Evolutionary conservation across 35 echinoderm and acorn worm species (phyloP).

Genomic region (Antedon bifida): DNA sequence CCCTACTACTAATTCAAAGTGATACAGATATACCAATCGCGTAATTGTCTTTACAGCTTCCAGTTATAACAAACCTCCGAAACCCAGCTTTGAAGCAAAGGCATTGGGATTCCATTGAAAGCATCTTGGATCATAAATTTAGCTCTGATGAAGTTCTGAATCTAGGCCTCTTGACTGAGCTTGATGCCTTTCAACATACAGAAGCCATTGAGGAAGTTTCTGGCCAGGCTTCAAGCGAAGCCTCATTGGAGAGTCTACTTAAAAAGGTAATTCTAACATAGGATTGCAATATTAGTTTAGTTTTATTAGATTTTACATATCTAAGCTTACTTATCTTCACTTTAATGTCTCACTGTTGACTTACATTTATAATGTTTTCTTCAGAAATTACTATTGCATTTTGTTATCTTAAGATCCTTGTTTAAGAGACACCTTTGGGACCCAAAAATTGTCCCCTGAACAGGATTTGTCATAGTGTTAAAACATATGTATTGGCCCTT

Average conservation of each 20-base stretch:
- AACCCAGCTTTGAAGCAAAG: constrained; percentile 83
- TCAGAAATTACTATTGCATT: no score
- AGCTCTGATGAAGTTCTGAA: constrained; percentile 61
- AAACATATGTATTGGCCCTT: no score
- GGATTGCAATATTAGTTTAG: neutral
- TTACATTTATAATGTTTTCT: no score
- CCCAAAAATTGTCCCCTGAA: no score
- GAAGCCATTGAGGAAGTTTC: constrained; percentile 91
- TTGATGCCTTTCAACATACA: constrained; percentile 75
- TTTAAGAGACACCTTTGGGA: no score
- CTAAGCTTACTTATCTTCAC: no score
- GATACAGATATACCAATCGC: no score
- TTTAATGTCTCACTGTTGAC: no score
- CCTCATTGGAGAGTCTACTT: constrained; percentile 72
- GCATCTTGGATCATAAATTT: constrained; percentile 62
- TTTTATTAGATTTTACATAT: no score
- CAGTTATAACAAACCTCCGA: constrained; percentile 82
- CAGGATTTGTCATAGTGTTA: no score
- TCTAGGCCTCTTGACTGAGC: constrained; percentile 60
- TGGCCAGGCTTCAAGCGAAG: constrained; percentile 86
- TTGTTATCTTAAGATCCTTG: no score
- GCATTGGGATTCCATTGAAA: constrained; percentile 91
- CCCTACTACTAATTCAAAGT: no score
- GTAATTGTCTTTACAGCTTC: constrained; percentile 67
- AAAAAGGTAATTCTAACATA: constrained; percentile 44